Conservation (phyloP, 2,888 invertebrate genomes). For the Agapostemon virescens region DNA sequence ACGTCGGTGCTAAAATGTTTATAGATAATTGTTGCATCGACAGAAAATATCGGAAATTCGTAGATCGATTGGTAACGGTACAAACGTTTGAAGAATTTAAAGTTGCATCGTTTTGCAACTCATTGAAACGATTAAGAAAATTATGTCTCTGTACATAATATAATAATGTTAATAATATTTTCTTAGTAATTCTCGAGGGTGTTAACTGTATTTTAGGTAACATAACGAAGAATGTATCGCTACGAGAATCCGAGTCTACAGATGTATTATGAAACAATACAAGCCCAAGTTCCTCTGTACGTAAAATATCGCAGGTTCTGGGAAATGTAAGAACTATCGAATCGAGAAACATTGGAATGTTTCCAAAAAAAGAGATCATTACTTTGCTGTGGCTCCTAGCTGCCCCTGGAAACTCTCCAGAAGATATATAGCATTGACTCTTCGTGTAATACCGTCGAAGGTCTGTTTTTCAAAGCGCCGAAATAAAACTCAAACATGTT, state of each 20-base stretch:
- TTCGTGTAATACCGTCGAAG: slow-evolving; percentile 37
- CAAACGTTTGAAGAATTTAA: neutral
- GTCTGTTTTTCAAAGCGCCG: slow-evolving; percentile 18
- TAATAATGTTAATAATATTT: no score
- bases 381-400: slow-evolving; percentile 52
- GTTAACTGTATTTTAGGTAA: neutral
- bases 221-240: neutral
- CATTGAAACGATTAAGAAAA: neutral
- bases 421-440: slow-evolving; percentile 43
- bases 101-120: neutral
- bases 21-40: neutral
- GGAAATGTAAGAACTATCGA: slow-evolving; percentile 47
- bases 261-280: slow-evolving; percentile 6
- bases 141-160: no score
- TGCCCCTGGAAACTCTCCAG: slow-evolving; percentile 61
- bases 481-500: slow-evolving; percentile 37
- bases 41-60: no score
- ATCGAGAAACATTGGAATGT: slow-evolving; percentile 54
- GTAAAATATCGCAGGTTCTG: slow-evolving; percentile 36
- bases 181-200: neutral
- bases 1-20: neutral
- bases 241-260: neutral
- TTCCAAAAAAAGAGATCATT: slow-evolving; percentile 63
- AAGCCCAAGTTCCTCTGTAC: neutral
- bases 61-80: no score